phyloP scores from a whole-genome alignment of 2,888 invertebrate species.

The Athetis lepigone region DNA sequence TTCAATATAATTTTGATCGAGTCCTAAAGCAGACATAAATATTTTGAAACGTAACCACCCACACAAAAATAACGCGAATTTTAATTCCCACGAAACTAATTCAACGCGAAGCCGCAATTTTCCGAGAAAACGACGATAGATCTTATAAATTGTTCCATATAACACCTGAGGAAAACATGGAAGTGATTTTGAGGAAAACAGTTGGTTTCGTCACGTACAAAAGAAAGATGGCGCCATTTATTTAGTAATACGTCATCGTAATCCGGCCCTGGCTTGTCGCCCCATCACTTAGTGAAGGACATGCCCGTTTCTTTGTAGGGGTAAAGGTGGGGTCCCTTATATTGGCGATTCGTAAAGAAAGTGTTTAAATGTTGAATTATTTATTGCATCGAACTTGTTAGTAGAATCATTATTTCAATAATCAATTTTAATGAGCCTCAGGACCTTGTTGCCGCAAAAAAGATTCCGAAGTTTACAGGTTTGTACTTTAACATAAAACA shows the following conservation, averaged over 20 bases:
- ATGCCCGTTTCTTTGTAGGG: constrained; percentile 77
- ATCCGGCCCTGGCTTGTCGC: constrained; percentile 80
- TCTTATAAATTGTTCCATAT: constrained; percentile 69
- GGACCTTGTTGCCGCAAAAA: too few species aligned
- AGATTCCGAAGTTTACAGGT: too few species aligned
- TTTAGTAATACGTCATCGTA: constrained; percentile 80
- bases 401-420: not conserved
- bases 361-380: constrained; percentile 29
- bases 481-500: too few species aligned
- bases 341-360: constrained; percentile 36
- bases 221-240: constrained; percentile 77
- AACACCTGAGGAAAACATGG: constrained; percentile 77
- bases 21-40: constrained; percentile 53
- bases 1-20: constrained; percentile 34
- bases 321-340: constrained; percentile 40
- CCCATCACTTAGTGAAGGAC: constrained; percentile 84
- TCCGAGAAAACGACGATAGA: constrained; percentile 62
- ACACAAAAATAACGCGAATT: constrained; percentile 22
- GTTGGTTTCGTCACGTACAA: constrained; percentile 78
- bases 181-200: constrained; percentile 59
- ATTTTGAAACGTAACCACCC: constrained; percentile 43
- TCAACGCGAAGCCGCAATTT: constrained; percentile 39
- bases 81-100: constrained; percentile 24
- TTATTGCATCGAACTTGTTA: constrained; percentile 22
- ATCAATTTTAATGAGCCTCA: not conserved